Base-by-base conservation (phyloP, 2,797 vertebrate species). In the Chelonia mydas region DNA sequence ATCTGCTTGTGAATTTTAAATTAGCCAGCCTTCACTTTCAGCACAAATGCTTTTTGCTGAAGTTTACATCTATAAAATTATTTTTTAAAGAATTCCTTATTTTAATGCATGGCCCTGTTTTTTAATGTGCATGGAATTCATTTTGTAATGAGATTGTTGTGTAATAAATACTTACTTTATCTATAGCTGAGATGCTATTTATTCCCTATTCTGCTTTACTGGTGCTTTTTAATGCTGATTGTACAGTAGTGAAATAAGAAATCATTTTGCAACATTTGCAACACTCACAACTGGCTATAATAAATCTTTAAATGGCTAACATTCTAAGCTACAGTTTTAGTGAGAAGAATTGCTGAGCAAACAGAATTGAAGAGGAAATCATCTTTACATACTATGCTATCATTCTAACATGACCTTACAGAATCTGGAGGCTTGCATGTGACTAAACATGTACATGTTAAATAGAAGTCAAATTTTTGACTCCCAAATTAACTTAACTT, bases 1-100 rank as follows among this genome's bases (percentile, higher is more conserved):
- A 53, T 61, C 83, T 83, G 78, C 45, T 91, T 92, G 83, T 87
- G 85, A 51, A 37, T 95, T 93, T 92, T 25, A 92, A 90, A 96
- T 91, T 86, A 61, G 27, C 53, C 85, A 89, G 45, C 90, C 51
- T 41, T 88, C 74, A 47, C 74, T 76, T 47, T 28, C 74, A 87
- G 84, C 59, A 79, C 78, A 55, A 91, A 53, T 84, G 27, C 11
- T 49, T 93, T 80, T 96, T 92, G 23, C 76, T 87, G 19, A 79
- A 28, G 11, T 45, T 95, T 77, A 6, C 92, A 27, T 81, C 74
- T 90, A 65, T 81, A n/a, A 21, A 92, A 80, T n/a, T n/a, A 31
- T 79, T 49, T 50, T 81, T 84, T 83, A 23, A 82, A 84, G 50
- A 79, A 33, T 84, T 72, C 28, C 54, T 84, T 76, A 77, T 76